A percentile compares a stretch with the other conserved stretches of the same genome.
phyloP scores from a whole-genome alignment of 1,140 invertebrate species.

The Zaprionus tsacasi region DNA sequence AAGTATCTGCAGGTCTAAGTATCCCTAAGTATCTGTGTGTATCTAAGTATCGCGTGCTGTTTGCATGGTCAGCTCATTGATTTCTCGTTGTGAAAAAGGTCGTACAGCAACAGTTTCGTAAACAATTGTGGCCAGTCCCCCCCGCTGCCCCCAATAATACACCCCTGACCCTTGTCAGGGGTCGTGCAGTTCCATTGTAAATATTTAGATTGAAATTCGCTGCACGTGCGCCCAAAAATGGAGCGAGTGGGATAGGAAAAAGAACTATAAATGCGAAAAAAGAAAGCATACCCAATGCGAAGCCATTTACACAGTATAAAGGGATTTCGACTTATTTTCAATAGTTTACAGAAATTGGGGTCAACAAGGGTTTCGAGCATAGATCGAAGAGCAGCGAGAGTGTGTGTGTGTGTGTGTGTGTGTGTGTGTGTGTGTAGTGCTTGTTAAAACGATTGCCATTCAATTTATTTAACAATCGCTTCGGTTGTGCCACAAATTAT shows the following conservation, averaged over 20 bases:
- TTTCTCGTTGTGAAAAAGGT: constrained; percentile 25
- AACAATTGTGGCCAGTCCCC: constrained; percentile 34
- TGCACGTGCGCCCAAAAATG: constrained; percentile 38
- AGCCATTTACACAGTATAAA: constrained; percentile 59
- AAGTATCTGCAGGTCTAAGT: not conserved
- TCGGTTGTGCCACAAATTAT: constrained; percentile 27
- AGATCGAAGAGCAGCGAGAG: not conserved
- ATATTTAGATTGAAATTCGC: constrained; percentile 40
- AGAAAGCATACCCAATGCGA: constrained; percentile 41
- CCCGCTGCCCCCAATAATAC: no score
- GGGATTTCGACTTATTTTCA: constrained; percentile 38
- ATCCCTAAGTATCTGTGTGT: constrained; percentile 1
- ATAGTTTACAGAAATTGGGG: constrained; percentile 44
- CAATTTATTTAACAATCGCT: constrained; percentile 40
- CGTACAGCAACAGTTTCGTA: constrained; percentile 49
- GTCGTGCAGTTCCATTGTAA: constrained; percentile 21
- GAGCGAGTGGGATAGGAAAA: not conserved
- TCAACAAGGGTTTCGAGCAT: constrained; percentile 5
- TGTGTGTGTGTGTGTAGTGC: constrained; percentile 4
- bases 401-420: not conserved
- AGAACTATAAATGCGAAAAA: constrained; percentile 46
- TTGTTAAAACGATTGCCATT: constrained; percentile 35
- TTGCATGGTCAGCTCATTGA: constrained; percentile 5
- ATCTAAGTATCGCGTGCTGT: not conserved
- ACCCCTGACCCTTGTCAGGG: not conserved